These are phyloP conservation scores for Spondyliosoma cantharus DNA, from an alignment of 2,797 vertebrate species.

Conservation along the genomic window DNA sequence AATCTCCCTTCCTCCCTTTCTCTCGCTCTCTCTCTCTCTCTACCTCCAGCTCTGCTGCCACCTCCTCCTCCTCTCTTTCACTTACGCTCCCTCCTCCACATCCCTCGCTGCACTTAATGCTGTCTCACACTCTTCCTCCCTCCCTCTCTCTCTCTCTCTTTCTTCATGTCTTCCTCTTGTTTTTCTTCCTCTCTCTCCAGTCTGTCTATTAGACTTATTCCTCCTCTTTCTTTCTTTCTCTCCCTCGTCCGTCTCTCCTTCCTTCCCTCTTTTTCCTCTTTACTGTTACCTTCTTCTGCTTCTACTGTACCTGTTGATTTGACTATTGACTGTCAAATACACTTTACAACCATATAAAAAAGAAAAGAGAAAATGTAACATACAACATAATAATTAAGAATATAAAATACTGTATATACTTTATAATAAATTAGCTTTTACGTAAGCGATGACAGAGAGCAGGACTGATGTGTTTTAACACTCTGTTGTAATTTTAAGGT, in stretches of 20 bases:
- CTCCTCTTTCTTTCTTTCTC: neutral
- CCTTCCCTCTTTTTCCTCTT: neutral
- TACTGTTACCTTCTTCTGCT: neutral
- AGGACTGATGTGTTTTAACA: neutral
- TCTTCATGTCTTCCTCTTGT: neutral
- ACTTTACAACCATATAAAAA: neutral
- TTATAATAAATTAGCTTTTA: too few relatives aligned
- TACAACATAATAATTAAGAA: too few relatives aligned
- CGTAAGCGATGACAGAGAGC: neutral
- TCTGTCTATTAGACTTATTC: neutral
- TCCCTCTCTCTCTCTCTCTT: neutral
- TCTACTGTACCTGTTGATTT: neutral
- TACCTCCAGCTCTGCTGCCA: neutral
- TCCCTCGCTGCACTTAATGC: neutral
- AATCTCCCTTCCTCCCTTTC: conserved; percentile 30
- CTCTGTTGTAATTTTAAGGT: neutral
- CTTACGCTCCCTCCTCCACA: neutral
- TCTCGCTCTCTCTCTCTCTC: conserved; percentile 32
- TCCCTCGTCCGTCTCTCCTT: too few relatives aligned
- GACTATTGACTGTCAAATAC: neutral
- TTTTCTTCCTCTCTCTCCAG: neutral
- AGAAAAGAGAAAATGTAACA: neutral
- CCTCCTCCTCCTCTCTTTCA: conserved; percentile 3
- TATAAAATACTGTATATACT: too few relatives aligned
- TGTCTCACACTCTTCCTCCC: conserved; percentile 7